Base-by-base conservation (phyloP, 2,888 invertebrate species). In the Chirona hameri region DNA sequence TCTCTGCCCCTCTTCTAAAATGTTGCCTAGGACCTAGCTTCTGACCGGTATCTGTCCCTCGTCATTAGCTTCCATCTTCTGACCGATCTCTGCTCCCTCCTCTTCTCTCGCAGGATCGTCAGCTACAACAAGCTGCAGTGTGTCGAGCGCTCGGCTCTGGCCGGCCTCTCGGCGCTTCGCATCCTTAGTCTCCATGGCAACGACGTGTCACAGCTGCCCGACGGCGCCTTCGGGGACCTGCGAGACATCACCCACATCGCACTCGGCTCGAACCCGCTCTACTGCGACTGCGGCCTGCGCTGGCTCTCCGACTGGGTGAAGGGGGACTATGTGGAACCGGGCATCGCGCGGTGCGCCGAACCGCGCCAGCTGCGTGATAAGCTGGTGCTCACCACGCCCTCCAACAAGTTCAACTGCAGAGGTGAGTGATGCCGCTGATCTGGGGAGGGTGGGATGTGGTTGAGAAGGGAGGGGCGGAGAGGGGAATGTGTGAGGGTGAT, bases 271-370 rank as follows among this genome's bases (percentile, higher is more conserved):
- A 99, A 99, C 90, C 98, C 98, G 0, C 90, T 99, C 79, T 97
- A 97, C 90, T 99, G 99, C 89, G 99, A 99, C 90, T 99, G 99
- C 89, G 92, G 93, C 82, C 90, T 98, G 86, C 93, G 95, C 87
- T 99, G 99, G 99, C 91, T 99, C 84, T 95, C 98, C 0, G 97
- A 97, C 87, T 99, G 98, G 98, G 97, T 99, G 85, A 97, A 98
- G 89, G 89, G 90, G 84, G 96, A 97, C 89, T 98, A 95, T 89
- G 95, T 98, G 81, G 99, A 99, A 88, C 97, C 99, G 0, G 99
- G 99, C 24, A 99, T 99, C 82, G 99, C 99, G 0, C 91, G 95
- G 82, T 99, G 99, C 88, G 92, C 93, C 15, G 97, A 96, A 85
- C 99, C 99, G 0, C 90, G 91, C 29, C 89, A 90, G 82, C 96